Percentiles rank a stretch among this genome's conserved stretches.
Evolutionary conservation across 2,797 vertebrate genomes (phyloP).

Genomic region (Emys orbicularis): DNA sequence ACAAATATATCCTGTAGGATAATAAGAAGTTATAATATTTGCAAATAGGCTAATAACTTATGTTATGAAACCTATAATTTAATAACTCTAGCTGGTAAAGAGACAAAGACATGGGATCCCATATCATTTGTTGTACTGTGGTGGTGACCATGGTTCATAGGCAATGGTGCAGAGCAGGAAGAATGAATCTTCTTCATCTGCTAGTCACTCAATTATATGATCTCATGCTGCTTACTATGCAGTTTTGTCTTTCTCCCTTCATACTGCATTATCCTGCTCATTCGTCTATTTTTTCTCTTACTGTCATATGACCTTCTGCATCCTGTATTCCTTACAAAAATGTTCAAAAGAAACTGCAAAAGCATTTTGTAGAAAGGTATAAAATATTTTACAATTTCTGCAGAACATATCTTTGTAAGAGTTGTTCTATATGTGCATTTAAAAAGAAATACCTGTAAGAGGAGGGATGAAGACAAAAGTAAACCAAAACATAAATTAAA

Average conservation of each 20-base stretch:
- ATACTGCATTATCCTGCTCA: neutral
- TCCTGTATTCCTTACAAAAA: neutral
- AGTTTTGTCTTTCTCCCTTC: constrained; percentile 9
- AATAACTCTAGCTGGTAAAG: constrained; percentile 42
- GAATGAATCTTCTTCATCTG: constrained; percentile 37
- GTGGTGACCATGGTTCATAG: neutral
- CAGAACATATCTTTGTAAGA: constrained; percentile 15
- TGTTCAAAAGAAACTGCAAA: constrained; percentile 27
- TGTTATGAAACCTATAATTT: constrained; percentile 60
- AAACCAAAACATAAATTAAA: neutral
- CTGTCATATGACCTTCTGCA: neutral
- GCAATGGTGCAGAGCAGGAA: neutral
- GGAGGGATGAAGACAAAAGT: neutral
- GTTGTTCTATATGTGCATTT: neutral
- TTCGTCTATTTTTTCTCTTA: neutral
- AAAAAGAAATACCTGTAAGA: constrained; percentile 3
- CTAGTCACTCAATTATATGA: neutral
- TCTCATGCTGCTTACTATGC: neutral
- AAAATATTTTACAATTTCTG: neutral
- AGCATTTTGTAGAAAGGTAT: constrained; percentile 32
- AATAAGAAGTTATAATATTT: constrained; percentile 56
- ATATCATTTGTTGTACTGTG: constrained; percentile 21
- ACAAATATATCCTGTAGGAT: constrained; percentile 24
- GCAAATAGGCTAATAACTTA: constrained; percentile 56
- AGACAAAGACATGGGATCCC: neutral